phyloP scores from a whole-genome alignment of 2,797 vertebrate genomes.

The Heliangelus exortis region DNA sequence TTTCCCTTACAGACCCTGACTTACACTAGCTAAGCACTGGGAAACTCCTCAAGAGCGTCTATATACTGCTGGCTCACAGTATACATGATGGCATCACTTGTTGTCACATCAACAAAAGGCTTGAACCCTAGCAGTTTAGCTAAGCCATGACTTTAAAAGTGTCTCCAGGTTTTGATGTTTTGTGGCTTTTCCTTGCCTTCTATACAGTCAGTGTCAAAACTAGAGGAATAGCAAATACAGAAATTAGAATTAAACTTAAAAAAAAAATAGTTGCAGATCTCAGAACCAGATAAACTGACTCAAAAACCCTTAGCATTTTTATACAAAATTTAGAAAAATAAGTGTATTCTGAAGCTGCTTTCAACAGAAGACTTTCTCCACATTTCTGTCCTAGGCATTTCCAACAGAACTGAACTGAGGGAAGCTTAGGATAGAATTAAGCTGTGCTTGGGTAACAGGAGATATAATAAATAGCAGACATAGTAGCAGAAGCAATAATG shows the following conservation, averaged over 20 bases:
- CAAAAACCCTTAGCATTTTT: background rate
- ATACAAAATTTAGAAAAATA: background rate
- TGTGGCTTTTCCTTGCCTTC: background rate
- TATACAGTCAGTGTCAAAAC: background rate
- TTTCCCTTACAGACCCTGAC: background rate
- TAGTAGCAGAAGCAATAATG: slow-evolving; percentile 60
- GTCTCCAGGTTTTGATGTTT: background rate
- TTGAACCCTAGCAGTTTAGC: background rate
- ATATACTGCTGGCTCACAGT: rapidly evolving
- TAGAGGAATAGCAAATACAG: background rate
- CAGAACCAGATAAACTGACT: background rate
- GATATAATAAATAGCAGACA: slow-evolving; percentile 65
- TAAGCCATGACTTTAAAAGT: background rate
- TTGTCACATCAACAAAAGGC: background rate
- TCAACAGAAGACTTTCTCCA: background rate
- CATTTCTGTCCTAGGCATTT: background rate
- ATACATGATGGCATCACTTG: background rate
- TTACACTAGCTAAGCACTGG: background rate
- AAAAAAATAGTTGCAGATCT: background rate
- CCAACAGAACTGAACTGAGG: background rate
- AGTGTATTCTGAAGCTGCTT: background rate
- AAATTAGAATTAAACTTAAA: background rate
- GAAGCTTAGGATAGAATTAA: background rate
- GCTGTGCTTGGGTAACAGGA: background rate
- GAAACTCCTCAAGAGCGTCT: background rate